Conservation (phyloP, 2,888 invertebrate species). For the Plebejus argus region DNA sequence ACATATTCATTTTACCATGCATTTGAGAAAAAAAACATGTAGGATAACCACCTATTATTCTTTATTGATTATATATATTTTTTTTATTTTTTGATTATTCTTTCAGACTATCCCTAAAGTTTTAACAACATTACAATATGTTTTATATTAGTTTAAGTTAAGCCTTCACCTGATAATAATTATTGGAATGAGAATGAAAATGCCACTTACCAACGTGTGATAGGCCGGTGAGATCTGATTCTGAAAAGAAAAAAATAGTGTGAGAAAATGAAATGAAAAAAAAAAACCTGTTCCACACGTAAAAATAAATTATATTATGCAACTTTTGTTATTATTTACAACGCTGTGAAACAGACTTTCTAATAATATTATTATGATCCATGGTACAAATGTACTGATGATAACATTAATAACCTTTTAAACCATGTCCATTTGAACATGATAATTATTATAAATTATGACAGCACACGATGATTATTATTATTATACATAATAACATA, state of each 20-base stretch:
- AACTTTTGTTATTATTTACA: not conserved
- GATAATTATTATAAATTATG: not conserved
- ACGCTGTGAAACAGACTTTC: constrained; percentile 16
- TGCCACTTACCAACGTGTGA: constrained; percentile 83
- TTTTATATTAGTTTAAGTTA: not conserved
- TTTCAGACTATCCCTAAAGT: not conserved
- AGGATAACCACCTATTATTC: too few relatives aligned
- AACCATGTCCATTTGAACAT: not conserved
- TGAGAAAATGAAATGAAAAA: constrained; percentile 52
- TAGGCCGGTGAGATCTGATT: constrained; percentile 83
- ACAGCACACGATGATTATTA: constrained; percentile 13
- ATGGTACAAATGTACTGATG: not conserved
- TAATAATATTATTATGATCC: constrained; percentile 13
- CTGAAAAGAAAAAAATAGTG: constrained; percentile 76
- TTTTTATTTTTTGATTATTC: too few relatives aligned
- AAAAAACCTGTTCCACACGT: constrained; percentile 50
- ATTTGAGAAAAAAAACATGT: not conserved
- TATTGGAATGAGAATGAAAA: not conserved
- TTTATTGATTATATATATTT: too few relatives aligned
- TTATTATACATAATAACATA: too few relatives aligned
- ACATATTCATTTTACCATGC: too few relatives aligned
- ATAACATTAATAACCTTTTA: not conserved
- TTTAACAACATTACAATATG: not conserved
- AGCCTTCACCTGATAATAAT: not conserved
- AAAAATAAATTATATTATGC: constrained; percentile 38